These are phyloP conservation scores for Carlito syrichta DNA, from an alignment of 2,113 vertebrate genomes.

Conservation along the genomic window DNA sequence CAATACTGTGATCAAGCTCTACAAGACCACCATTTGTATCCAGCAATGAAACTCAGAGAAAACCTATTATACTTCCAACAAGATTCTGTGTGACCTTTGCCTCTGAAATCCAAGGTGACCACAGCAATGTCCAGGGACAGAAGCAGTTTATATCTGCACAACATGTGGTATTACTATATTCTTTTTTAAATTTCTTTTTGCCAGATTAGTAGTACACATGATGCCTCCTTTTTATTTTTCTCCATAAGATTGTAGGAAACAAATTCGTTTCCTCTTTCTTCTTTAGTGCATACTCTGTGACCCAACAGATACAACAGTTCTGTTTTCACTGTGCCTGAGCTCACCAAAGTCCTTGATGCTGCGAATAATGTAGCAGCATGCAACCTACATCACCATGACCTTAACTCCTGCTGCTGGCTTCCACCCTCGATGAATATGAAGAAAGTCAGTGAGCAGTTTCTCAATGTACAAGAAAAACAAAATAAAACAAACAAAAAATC, in stretches of 20 bases:
- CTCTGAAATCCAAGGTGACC: slow-evolving; percentile 89
- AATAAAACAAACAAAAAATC: slow-evolving; percentile 91
- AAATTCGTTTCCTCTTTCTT: slow-evolving; percentile 66
- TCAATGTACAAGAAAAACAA: too few species aligned
- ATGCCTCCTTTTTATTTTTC: slow-evolving; percentile 88
- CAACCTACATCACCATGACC: slow-evolving; percentile 87
- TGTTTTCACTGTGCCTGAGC: slow-evolving; percentile 88
- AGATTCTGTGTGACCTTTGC: slow-evolving; percentile 89
- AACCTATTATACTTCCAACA: slow-evolving; percentile 89
- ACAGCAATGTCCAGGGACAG: slow-evolving; percentile 89
- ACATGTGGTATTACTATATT: slow-evolving; percentile 89
- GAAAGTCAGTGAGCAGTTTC: slow-evolving; percentile 90
- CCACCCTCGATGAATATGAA: slow-evolving; percentile 91
- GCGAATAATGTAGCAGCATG: slow-evolving; percentile 92
- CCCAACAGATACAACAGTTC: slow-evolving; percentile 89
- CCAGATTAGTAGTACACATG: slow-evolving; percentile 90
- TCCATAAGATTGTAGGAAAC: slow-evolving; percentile 68
- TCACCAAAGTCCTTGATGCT: slow-evolving; percentile 88
- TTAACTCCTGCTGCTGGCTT: slow-evolving; percentile 88
- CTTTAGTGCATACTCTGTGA: slow-evolving; percentile 90
- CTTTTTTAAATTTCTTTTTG: slow-evolving; percentile 89
- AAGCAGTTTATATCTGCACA: slow-evolving; percentile 87
- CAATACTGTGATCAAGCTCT: slow-evolving; percentile 88
- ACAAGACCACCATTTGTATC: slow-evolving; percentile 88
- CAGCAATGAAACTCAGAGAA: slow-evolving; percentile 90